Conservation (phyloP, 2,113 vertebrate species). For the Puma concolor region DNA sequence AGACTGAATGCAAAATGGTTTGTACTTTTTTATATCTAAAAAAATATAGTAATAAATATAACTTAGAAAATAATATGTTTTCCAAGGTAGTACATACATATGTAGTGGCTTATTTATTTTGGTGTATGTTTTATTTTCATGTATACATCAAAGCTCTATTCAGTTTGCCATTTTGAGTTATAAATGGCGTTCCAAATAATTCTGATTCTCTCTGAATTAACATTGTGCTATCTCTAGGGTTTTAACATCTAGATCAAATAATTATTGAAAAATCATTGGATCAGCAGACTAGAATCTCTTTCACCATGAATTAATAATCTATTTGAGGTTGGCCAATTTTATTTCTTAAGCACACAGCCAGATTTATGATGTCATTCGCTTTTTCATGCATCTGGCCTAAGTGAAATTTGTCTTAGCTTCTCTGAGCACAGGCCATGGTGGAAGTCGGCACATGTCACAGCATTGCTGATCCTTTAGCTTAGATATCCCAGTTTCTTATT, state of each 20-base stretch:
- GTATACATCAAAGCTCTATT: not conserved
- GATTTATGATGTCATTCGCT: not conserved
- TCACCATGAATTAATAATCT: not conserved
- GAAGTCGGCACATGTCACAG: not conserved
- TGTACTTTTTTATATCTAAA: constrained; percentile 80
- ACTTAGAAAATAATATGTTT: constrained; percentile 24
- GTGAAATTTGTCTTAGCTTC: not conserved
- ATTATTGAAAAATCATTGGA: constrained; percentile 28
- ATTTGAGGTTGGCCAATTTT: not conserved
- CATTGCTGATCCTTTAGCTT: not conserved
- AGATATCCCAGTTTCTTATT: not conserved
- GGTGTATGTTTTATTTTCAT: constrained; percentile 33
- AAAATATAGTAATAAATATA: constrained; percentile 12
- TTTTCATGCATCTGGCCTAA: not conserved
- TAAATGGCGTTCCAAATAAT: not conserved
- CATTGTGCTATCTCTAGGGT: not conserved
- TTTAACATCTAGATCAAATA: not conserved
- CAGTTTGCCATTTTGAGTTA: constrained; percentile 5
- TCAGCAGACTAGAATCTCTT: not conserved
- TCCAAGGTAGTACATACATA: not conserved
- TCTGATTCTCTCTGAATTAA: not conserved
- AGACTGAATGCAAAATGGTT: constrained; percentile 97
- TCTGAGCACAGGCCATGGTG: not conserved
- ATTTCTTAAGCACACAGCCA: not conserved
- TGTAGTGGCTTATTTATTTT: not conserved